Conservation (phyloP, 1,140 invertebrate species). For the Aplysia californica region DNA sequence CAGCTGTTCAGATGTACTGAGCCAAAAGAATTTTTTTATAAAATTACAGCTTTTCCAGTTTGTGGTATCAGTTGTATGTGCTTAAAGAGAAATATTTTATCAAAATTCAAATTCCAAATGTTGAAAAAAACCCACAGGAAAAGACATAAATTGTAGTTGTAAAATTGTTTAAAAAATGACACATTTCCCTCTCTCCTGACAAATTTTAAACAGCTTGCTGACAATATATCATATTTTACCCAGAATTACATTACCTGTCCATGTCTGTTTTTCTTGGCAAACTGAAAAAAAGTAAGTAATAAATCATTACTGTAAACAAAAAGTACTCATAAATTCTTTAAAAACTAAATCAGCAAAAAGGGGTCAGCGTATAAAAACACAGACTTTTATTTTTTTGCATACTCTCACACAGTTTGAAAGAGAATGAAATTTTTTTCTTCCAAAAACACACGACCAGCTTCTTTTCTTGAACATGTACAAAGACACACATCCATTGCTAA, state of each 20-base stretch:
- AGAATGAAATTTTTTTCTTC: too few relatives aligned
- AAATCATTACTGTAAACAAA: not conserved
- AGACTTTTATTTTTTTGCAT: not conserved
- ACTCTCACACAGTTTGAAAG: too few relatives aligned
- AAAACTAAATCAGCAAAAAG: not conserved
- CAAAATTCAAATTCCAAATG: too few relatives aligned
- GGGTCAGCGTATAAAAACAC: too few relatives aligned
- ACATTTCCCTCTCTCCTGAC: not conserved
- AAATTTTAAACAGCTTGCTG: not conserved
- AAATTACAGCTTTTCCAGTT: too few relatives aligned
- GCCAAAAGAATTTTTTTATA: too few relatives aligned
- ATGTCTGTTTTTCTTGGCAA: constrained; percentile 97
- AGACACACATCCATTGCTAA: not conserved
- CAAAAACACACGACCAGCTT: not conserved
- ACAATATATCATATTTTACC: not conserved
- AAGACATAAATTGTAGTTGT: not conserved
- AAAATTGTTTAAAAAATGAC: not conserved
- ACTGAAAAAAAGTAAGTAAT: constrained; percentile 70
- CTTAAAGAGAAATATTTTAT: too few relatives aligned
- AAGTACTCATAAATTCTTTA: not conserved
- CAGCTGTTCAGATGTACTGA: too few relatives aligned
- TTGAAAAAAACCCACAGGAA: not conserved
- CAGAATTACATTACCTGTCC: constrained; percentile 70
- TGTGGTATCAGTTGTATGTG: too few relatives aligned
- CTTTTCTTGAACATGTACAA: not conserved